phyloP scores from a whole-genome alignment of 2,113 vertebrate genomes.

The Chlamydotis undulata region DNA sequence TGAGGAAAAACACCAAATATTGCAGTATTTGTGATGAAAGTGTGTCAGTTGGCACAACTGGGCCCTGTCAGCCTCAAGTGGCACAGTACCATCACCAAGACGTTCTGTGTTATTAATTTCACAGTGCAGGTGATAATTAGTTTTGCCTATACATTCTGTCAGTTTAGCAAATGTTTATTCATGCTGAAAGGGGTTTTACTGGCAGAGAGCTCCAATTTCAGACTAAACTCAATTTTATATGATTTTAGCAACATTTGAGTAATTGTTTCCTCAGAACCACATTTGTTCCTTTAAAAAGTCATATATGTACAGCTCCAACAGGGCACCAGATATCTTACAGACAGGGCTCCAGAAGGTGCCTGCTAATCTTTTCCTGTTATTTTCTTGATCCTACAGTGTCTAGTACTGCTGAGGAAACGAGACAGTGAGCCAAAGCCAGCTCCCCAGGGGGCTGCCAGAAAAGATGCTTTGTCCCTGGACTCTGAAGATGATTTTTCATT shows the following conservation, averaged over 20 bases:
- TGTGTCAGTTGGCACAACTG: not conserved
- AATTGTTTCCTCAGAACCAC: constrained; percentile 6
- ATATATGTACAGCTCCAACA: not conserved
- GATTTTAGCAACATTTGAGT: not conserved
- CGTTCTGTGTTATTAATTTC: not conserved
- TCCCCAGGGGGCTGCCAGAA: constrained; percentile 12
- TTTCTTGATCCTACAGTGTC: constrained; percentile 33
- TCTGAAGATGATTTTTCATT: not conserved
- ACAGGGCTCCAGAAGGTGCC: constrained; percentile 37
- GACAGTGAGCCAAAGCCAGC: constrained; percentile 22
- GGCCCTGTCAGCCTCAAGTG: not conserved
- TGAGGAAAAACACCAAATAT: not conserved
- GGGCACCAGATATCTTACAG: not conserved
- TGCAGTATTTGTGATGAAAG: not conserved
- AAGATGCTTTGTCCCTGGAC: not conserved
- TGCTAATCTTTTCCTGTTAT: constrained; percentile 63
- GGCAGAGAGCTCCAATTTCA: not conserved
- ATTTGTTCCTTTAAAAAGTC: not conserved
- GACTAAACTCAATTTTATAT: not conserved
- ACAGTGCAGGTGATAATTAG: not conserved
- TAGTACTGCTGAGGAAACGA: constrained; percentile 32
- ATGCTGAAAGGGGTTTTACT: not conserved
- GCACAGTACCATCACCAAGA: not conserved
- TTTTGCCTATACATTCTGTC: not conserved
- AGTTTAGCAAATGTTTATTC: constrained; percentile 13